phyloP scores from a whole-genome alignment of 2,888 invertebrate genomes.

The Harpagoxenus sublaevis region DNA sequence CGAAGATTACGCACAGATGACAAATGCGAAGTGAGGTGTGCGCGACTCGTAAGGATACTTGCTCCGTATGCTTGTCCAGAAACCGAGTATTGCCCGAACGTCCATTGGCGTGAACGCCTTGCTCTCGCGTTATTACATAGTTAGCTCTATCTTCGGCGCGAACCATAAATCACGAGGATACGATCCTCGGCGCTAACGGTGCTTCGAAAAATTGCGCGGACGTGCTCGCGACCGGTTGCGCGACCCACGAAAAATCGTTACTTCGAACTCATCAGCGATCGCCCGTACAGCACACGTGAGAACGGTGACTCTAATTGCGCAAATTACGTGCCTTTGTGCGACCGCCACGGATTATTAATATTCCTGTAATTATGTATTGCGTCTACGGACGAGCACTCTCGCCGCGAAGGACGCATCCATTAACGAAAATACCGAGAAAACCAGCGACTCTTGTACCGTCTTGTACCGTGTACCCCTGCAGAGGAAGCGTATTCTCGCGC shows the following conservation, averaged over 20 bases:
- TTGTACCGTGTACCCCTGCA: no score
- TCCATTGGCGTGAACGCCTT: slow-evolving; percentile 70
- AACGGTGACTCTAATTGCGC: slow-evolving; percentile 53
- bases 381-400: slow-evolving; percentile 21
- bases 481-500: background rate
- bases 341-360: slow-evolving; percentile 54
- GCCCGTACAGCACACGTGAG: slow-evolving; percentile 28
- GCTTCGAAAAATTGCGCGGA: slow-evolving; percentile 50
- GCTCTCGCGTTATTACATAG: slow-evolving; percentile 55
- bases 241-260: slow-evolving; percentile 46
- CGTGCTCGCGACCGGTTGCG: slow-evolving; percentile 35
- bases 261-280: slow-evolving; percentile 40
- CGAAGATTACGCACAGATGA: slow-evolving; percentile 69
- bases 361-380: slow-evolving; percentile 51
- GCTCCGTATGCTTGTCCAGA: slow-evolving; percentile 66
- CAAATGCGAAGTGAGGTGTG: slow-evolving; percentile 60
- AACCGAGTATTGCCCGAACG: slow-evolving; percentile 55
- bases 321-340: slow-evolving; percentile 53
- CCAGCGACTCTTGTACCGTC: slow-evolving; percentile 1
- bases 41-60: slow-evolving; percentile 57
- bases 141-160: slow-evolving; percentile 45
- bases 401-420: slow-evolving; percentile 19
- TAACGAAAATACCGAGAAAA: slow-evolving; percentile 22
- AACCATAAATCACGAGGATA: slow-evolving; percentile 50
- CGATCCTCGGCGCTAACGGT: slow-evolving; percentile 50